These are phyloP conservation scores for Tragelaphus strepsiceros DNA, from an alignment of 2,113 vertebrate species.

Conservation along the genomic window DNA sequence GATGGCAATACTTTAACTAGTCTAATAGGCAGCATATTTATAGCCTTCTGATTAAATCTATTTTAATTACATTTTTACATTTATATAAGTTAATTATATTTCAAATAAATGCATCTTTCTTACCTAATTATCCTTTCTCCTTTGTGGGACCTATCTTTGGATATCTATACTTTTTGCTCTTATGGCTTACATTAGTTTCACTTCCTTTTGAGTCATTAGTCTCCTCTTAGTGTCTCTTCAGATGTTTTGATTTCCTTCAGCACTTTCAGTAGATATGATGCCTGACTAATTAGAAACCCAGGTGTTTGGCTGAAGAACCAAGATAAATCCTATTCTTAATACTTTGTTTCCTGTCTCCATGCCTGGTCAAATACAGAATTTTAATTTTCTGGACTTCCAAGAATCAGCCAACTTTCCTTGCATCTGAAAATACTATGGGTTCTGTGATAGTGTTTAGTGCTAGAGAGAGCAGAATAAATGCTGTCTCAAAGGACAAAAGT, in stretches of 20 bases:
- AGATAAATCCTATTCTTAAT: not conserved
- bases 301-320: not conserved
- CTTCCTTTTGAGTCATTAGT: not conserved
- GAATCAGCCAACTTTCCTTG: not conserved
- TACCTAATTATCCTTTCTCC: not conserved
- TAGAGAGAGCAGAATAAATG: not conserved
- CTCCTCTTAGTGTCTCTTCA: not conserved
- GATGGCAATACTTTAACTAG: not conserved
- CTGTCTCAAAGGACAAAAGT: not conserved
- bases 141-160: not conserved
- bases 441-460: not conserved
- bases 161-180: not conserved
- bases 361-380: not conserved
- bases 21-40: not conserved
- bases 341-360: not conserved
- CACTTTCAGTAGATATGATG: not conserved
- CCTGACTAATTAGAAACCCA: not conserved
- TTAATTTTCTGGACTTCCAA: not conserved
- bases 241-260: not conserved
- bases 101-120: not conserved
- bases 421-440: not conserved
- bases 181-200: not conserved
- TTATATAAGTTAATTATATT: not conserved
- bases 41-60: not conserved
- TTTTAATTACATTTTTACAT: not conserved